Conservation (phyloP, 2,113 vertebrate species). For the Brachionichthys hirsutus region DNA sequence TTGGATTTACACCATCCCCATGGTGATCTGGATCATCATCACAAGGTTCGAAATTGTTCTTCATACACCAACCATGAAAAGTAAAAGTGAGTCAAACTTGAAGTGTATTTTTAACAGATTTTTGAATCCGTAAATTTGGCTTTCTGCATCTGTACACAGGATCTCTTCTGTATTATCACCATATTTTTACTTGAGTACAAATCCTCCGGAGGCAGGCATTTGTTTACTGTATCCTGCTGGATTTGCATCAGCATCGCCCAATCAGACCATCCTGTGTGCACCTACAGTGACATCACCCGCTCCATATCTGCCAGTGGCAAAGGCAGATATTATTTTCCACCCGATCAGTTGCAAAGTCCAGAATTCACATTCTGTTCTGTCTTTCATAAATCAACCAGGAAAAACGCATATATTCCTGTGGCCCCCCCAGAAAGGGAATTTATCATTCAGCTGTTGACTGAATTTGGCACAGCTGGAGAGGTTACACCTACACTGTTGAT, state of each 20-base stretch:
- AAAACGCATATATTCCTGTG: conserved; percentile 55
- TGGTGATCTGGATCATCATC: too few species aligned
- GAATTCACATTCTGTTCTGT: conserved; percentile 57
- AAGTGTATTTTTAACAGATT: too few species aligned
- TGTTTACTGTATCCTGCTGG: conserved; percentile 10
- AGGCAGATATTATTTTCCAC: conserved; percentile 56
- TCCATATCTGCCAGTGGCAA: conserved; percentile 42
- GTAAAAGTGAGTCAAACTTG: too few species aligned
- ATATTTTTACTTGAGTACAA: conserved; percentile 36
- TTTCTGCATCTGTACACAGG: too few species aligned
- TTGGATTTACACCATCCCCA: too few species aligned
- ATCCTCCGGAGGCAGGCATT: conserved; percentile 23
- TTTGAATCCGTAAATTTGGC: too few species aligned
- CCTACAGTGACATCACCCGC: conserved; percentile 57
- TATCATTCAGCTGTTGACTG: conserved; percentile 69
- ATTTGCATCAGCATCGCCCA: conserved; percentile 49
- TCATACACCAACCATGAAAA: too few species aligned
- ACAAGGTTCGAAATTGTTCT: too few species aligned
- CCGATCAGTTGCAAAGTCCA: conserved; percentile 58
- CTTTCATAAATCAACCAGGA: conserved; percentile 65
- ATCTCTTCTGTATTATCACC: too few species aligned
- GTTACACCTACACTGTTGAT: conserved; percentile 64
- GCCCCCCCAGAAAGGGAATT: conserved; percentile 65
- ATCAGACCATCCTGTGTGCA: conserved; percentile 36
- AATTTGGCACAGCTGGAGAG: conserved; percentile 50